phyloP scores from a whole-genome alignment of 1,140 invertebrate species.

The Odontomachus brunneus region DNA sequence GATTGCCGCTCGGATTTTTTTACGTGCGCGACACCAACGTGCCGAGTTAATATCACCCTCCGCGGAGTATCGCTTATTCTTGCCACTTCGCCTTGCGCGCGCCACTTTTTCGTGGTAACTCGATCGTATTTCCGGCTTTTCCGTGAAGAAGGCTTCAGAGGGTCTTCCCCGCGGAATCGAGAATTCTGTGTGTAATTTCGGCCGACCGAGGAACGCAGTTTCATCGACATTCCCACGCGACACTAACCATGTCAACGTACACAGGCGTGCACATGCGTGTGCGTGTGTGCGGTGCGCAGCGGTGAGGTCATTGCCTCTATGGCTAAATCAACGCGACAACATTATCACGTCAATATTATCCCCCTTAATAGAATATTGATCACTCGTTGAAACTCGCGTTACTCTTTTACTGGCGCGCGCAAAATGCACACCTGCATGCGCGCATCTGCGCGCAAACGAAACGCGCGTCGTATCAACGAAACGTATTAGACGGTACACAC shows the following conservation, averaged over 20 bases:
- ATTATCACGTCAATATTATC: not conserved
- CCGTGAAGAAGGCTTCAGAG: too few relatives aligned
- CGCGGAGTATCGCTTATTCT: too few relatives aligned
- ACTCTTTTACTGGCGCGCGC: not conserved
- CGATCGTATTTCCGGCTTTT: conserved; percentile 41
- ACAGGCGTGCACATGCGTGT: not conserved
- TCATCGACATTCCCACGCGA: not conserved
- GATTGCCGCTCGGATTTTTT: conserved; percentile 47
- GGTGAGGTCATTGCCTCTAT: not conserved
- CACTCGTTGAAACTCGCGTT: conserved; percentile 1
- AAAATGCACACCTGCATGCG: too few relatives aligned
- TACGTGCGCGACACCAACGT: conserved; percentile 22
- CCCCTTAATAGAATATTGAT: conserved; percentile 7
- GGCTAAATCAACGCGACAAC: not conserved
- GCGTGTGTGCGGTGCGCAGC: not conserved
- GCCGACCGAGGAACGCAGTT: not conserved
- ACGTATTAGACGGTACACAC: conserved; percentile 59
- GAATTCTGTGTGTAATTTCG: conserved; percentile 11
- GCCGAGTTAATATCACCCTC: conserved; percentile 45
- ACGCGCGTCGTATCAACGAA: conserved; percentile 41
- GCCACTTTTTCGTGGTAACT: conserved; percentile 28
- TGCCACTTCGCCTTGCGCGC: not conserved
- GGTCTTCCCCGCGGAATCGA: too few relatives aligned
- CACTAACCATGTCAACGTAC: not conserved
- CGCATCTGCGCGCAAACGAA: not conserved